Evolutionary conservation across 2,797 vertebrate genomes (phyloP), one percentile per base, ranked within the genome.

Genomic region (Ispidina lecontei): DNA sequence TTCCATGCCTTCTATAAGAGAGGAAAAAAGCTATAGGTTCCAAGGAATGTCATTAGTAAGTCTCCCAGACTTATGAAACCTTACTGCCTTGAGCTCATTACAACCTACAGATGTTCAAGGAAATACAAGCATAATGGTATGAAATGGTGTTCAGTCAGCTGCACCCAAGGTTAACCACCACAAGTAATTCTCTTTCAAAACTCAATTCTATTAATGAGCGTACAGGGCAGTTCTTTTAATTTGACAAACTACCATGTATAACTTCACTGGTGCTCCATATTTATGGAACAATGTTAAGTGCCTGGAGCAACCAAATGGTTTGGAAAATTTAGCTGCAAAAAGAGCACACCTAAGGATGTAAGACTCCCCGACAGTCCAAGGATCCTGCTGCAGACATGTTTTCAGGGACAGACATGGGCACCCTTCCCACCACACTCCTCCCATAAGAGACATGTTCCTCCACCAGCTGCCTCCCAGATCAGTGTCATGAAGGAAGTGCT

Each of bases 361-460:
- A 46, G 19, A 62, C 25, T 44, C 3, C 3, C 65, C 62, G 23
- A 12, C 17, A 62, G 17, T 9, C 10, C 0, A 1, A 28, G 20
- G 54, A 16, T 33, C 47, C n/a, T 67, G 41, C 20, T 64, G 54
- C 31, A 63, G 68, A 29, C 14, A 3, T 16, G 15, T 14, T 51
- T 60, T 22, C 0, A 1, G 37, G 20, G 47, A 56, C 1, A 1
- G 16, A 6, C 39, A 12, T 0, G 1, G 67, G 26, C 5, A 47
- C 21, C 29, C 41, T 72, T 55, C 22, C 58, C 1, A 1, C 21
- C 52, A 35, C 0, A 1, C 6, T 49, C 43, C 35, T 54, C 29
- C 20, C 39, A 17, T 2, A 6, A 19, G 6, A 52, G 49, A 41
- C 2, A 1, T 6, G 28, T 19, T 63, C 21, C n/a, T 49, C 28